These are phyloP conservation scores for Salvator merianae DNA, from an alignment of 2,113 vertebrate species.

Conservation along the genomic window DNA sequence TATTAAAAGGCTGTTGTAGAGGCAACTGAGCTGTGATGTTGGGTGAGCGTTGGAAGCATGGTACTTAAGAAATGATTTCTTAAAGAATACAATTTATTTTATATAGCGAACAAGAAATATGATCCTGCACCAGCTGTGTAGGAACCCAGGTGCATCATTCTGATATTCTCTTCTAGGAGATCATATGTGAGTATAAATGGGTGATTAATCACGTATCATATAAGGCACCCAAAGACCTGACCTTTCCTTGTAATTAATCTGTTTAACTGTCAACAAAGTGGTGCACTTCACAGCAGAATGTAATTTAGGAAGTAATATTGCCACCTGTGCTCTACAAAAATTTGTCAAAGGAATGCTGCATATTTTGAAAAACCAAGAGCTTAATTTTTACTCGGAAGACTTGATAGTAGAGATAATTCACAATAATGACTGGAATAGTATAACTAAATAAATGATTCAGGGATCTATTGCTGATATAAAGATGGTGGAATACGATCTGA, in stretches of 20 bases:
- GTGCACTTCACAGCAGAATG: slow-evolving; percentile 26
- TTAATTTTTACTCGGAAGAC: neutral
- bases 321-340: slow-evolving; percentile 18
- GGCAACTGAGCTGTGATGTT: neutral
- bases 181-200: slow-evolving; percentile 31
- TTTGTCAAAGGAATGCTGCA: neutral
- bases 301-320: slow-evolving; percentile 6
- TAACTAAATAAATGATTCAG: too few relatives aligned
- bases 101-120: neutral
- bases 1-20: neutral
- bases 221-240: slow-evolving; percentile 24
- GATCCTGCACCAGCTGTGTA: neutral
- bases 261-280: slow-evolving; percentile 19
- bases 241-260: slow-evolving; percentile 42
- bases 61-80: neutral
- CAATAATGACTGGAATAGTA: neutral
- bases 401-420: slow-evolving; percentile 19
- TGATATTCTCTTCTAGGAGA: neutral
- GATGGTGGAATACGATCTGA: too few relatives aligned
- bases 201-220: slow-evolving; percentile 29
- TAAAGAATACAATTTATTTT: neutral
- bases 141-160: neutral
- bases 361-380: slow-evolving; percentile 17
- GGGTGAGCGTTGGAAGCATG: neutral
- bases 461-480: too few relatives aligned